Percentiles rank a stretch among this genome's conserved stretches.
Conservation (phyloP, 92 coral and sea anemone genomes). For the Blastomussa wellsi region DNA sequence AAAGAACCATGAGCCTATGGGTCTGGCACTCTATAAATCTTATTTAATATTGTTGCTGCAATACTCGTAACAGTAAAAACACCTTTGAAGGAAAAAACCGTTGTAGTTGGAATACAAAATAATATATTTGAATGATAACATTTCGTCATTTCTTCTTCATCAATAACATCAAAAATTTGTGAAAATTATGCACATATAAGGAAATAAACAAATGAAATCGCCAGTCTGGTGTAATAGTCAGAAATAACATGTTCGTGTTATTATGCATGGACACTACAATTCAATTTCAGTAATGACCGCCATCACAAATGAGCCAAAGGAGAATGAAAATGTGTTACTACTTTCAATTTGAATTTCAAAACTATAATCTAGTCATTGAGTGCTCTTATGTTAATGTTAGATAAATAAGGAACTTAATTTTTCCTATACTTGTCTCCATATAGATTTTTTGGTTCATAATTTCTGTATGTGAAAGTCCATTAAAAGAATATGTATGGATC, state of each 20-base stretch:
- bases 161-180: background rate
- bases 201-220: background rate
- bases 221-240: background rate
- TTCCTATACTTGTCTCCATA: background rate
- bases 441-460: background rate
- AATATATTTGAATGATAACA: background rate
- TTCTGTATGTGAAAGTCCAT: background rate
- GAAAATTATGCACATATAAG: background rate
- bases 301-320: background rate
- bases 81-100: background rate
- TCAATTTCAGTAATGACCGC: background rate
- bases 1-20: too few species aligned
- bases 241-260: background rate
- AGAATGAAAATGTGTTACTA: background rate
- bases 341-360: background rate
- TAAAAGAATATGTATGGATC: background rate
- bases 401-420: background rate
- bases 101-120: background rate
- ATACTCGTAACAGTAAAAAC: background rate
- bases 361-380: background rate
- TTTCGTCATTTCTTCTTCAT: background rate
- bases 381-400: background rate
- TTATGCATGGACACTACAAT: background rate
- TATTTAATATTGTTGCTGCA: too few species aligned
- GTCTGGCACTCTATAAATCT: too few species aligned